Conservation (phyloP, 2,888 invertebrate species). For the Digitonthophagus gazella region DNA sequence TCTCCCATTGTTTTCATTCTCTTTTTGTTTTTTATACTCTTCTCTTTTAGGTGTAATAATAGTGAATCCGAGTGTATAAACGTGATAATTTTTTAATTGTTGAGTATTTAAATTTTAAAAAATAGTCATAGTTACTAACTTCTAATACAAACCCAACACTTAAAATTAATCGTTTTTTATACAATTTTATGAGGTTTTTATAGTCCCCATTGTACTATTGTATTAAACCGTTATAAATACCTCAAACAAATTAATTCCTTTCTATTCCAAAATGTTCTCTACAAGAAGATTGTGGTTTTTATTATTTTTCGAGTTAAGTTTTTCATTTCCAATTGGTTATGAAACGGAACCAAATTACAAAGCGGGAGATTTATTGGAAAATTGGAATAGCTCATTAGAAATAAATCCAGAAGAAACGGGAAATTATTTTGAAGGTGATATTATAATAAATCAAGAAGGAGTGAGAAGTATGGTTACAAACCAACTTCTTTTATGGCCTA, state of each 20-base stretch:
- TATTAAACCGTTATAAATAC: not conserved
- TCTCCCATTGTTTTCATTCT: not conserved
- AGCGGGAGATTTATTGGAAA: slow-evolving; percentile 57
- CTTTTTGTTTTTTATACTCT: not conserved
- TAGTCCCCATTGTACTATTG: not conserved
- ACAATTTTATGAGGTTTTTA: too few species aligned
- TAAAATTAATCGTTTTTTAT: not conserved
- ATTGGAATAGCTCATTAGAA: slow-evolving; percentile 58
- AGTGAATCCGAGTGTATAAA: not conserved
- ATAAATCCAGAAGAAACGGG: slow-evolving; percentile 79
- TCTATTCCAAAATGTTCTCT: not conserved
- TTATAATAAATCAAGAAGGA: slow-evolving; percentile 58
- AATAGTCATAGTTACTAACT: too few species aligned
- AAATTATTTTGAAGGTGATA: slow-evolving; percentile 74
- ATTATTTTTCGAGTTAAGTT: not conserved
- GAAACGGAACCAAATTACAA: slow-evolving; percentile 50
- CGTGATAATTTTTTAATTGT: too few species aligned
- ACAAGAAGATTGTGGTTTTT: not conserved
- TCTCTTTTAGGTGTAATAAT: not conserved
- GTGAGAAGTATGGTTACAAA: not conserved
- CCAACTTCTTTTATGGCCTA: slow-evolving; percentile 58
- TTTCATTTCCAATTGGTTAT: not conserved
- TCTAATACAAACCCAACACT: too few species aligned
- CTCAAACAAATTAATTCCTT: too few species aligned
- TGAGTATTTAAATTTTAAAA: too few species aligned